phyloP scores from a whole-genome alignment of 2,113 vertebrate species.

The Corythornis vintsioides region DNA sequence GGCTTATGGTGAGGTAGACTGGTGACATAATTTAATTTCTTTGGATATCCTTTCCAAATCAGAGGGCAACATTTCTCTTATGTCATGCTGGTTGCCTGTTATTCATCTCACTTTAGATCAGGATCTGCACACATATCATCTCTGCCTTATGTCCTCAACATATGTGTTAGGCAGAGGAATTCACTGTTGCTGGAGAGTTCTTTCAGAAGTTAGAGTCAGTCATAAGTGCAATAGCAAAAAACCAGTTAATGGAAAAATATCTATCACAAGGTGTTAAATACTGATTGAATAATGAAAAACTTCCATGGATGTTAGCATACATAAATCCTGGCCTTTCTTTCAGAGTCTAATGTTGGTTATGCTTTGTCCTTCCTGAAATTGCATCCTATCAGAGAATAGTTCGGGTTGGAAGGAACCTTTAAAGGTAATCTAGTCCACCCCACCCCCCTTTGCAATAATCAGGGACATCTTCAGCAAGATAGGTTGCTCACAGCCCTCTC shows the following conservation, averaged over 20 bases:
- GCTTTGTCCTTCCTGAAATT: background rate
- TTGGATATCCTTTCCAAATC: conserved; percentile 13
- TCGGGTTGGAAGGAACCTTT: background rate
- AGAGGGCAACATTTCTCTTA: background rate
- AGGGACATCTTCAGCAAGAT: background rate
- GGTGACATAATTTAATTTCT: background rate
- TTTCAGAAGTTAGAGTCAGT: background rate
- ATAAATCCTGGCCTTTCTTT: background rate
- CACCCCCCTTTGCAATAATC: background rate
- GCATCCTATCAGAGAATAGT: background rate
- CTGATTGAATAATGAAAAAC: background rate
- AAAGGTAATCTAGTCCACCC: background rate
- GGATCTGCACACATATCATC: background rate
- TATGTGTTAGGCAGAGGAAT: background rate
- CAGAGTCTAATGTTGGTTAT: background rate
- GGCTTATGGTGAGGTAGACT: background rate
- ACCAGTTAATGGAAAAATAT: background rate
- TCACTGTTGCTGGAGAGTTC: background rate
- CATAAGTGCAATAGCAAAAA: background rate
- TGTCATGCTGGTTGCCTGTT: background rate
- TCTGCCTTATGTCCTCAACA: background rate
- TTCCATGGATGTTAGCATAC: background rate
- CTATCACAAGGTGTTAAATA: background rate
- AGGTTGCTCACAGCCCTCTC: background rate
- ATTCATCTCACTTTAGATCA: background rate